Conservation (phyloP, 2,797 vertebrate species). For the Falco berigora region DNA sequence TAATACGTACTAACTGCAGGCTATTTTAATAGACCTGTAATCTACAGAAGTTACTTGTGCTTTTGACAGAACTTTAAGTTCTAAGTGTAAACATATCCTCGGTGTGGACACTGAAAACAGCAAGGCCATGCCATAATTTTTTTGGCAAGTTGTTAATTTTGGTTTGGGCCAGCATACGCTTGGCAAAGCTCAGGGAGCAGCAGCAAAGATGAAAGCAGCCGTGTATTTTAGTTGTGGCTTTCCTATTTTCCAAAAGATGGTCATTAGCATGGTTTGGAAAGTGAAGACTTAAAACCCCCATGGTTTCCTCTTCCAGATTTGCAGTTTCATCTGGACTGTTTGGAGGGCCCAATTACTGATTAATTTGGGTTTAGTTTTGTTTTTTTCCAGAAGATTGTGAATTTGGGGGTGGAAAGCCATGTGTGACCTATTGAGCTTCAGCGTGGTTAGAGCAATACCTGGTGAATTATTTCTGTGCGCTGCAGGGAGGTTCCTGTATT, state of each 20-base stretch:
- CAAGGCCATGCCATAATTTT: background rate
- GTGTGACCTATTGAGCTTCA: rapidly evolving
- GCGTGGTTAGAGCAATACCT: rapidly evolving
- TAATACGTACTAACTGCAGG: background rate
- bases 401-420: background rate
- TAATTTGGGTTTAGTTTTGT: background rate
- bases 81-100: background rate
- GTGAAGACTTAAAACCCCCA: background rate
- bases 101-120: background rate
- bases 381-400: background rate
- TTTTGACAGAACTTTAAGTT: background rate
- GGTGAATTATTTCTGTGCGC: background rate
- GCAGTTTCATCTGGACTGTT: background rate
- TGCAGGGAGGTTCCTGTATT: background rate
- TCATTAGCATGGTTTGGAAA: background rate
- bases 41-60: background rate
- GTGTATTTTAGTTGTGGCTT: background rate
- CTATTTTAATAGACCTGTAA: background rate
- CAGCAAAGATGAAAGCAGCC: background rate
- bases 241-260: background rate
- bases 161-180: background rate
- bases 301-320: background rate
- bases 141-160: background rate
- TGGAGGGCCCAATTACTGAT: background rate
- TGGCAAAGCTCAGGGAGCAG: background rate